These are phyloP conservation scores for Aviceda cuculoides DNA, from an alignment of 2,797 vertebrate genomes.

Conservation along the genomic window DNA sequence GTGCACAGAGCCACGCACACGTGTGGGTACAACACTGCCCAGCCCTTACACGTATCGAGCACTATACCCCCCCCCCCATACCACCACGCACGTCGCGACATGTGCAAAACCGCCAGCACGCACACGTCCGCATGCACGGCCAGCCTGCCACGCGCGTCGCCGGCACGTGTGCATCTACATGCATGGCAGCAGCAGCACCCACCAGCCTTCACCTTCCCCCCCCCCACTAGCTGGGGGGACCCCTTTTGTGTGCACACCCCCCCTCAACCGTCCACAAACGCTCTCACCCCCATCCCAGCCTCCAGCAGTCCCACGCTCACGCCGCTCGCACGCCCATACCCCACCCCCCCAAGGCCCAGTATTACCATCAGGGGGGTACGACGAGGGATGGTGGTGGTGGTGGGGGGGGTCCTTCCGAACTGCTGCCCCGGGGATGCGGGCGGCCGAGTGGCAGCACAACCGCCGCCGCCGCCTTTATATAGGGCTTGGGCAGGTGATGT, in stretches of 20 bases:
- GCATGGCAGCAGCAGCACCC: not conserved
- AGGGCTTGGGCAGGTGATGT: slow-evolving; percentile 31
- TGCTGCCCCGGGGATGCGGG: not conserved
- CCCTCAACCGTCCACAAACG: too few relatives aligned
- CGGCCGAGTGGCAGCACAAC: not conserved
- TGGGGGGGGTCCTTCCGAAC: not conserved
- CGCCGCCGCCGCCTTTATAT: slow-evolving; percentile 39
- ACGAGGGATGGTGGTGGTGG: too few relatives aligned
- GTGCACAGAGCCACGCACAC: accelerated
- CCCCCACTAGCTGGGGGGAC: too few relatives aligned
- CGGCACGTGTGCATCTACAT: not conserved
- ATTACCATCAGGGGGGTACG: not conserved
- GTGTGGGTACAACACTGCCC: accelerated
- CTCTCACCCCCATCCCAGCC: not conserved
- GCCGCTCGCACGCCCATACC: too few relatives aligned
- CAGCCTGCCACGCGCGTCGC: not conserved
- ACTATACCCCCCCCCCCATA: too few relatives aligned
- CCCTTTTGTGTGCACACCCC: not conserved
- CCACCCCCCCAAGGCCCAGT: not conserved
- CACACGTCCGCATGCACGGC: accelerated
- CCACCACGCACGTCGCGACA: too few relatives aligned
- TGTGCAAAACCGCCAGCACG: not conserved
- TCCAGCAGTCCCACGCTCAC: not conserved
- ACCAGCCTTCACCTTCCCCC: too few relatives aligned
- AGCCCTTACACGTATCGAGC: not conserved